Conservation (phyloP, 2,888 invertebrate genomes). For the Dorcus hopei region DNA sequence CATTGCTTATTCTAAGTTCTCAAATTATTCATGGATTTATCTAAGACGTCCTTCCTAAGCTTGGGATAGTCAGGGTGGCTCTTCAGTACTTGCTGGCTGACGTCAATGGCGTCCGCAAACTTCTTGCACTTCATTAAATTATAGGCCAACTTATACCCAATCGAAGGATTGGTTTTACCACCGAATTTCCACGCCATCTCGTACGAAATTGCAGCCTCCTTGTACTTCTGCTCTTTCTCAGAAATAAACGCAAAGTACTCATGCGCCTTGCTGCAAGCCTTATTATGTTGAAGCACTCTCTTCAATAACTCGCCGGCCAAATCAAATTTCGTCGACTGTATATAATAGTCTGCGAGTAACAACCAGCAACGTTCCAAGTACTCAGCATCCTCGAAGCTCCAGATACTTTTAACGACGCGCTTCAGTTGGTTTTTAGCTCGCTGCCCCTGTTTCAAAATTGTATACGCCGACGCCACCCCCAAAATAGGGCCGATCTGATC, state of each 20-base stretch:
- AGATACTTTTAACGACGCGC: conserved; percentile 75
- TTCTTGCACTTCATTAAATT: conserved; percentile 86
- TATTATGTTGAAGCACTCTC: conserved; percentile 76
- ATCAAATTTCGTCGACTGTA: conserved; percentile 79
- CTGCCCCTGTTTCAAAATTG: conserved; percentile 85
- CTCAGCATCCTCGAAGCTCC: conserved; percentile 96
- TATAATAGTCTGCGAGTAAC: conserved; percentile 85
- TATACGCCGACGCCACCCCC: conserved; percentile 69
- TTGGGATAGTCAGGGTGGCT: conserved; percentile 85
- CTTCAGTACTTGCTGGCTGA: conserved; percentile 79
- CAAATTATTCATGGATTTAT: conserved; percentile 79
- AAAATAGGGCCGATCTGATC: conserved; percentile 84
- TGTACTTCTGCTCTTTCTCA: conserved; percentile 90
- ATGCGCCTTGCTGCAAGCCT: conserved; percentile 86
- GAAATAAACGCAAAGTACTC: conserved; percentile 82
- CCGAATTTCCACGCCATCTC: conserved; percentile 83
- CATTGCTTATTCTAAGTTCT: conserved; percentile 53
- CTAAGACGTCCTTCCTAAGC: conserved; percentile 88
- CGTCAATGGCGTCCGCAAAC: conserved; percentile 88
- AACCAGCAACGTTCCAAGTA: conserved; percentile 95
- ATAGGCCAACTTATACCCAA: conserved; percentile 92
- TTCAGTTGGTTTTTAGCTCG: conserved; percentile 92
- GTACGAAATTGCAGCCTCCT: conserved; percentile 79
- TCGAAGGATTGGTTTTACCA: conserved; percentile 75
- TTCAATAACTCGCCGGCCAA: conserved; percentile 80